phyloP scores from a whole-genome alignment of 2,113 vertebrate species.

The Sciurus niger region DNA sequence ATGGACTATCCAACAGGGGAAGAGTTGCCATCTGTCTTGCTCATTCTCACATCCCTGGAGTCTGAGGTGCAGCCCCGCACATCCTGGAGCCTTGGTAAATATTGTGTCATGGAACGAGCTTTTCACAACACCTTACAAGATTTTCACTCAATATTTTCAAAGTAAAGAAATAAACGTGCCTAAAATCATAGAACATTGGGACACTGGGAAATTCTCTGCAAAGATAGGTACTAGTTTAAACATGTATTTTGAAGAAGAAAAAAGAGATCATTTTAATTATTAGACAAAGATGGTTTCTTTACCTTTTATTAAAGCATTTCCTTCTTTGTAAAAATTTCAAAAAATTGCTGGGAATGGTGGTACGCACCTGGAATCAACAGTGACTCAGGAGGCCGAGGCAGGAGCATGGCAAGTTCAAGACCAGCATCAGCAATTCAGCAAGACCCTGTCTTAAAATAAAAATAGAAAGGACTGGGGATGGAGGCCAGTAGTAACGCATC shows the following conservation, averaged over 20 bases:
- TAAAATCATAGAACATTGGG: neutral
- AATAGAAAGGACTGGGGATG: no score
- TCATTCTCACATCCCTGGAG: neutral
- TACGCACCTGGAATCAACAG: no score
- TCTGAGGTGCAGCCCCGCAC: neutral
- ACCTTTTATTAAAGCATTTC: slow-evolving; percentile 51
- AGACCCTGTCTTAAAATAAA: no score
- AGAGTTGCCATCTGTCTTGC: neutral
- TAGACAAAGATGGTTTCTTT: neutral
- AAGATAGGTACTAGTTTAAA: neutral
- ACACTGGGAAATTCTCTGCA: neutral
- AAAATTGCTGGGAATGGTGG: neutral
- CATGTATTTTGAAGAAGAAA: neutral
- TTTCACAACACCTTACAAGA: neutral
- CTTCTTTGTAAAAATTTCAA: slow-evolving; percentile 53
- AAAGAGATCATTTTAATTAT: neutral
- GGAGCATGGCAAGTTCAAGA: no score
- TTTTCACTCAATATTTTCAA: slow-evolving; percentile 46
- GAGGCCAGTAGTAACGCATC: no score
- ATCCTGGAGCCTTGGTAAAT: slow-evolving; percentile 33
- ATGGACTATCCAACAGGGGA: neutral
- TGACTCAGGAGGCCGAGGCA: no score
- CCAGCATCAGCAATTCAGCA: no score
- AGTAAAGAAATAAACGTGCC: neutral
- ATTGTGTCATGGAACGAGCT: slow-evolving; percentile 14